A percentile compares a stretch with the other conserved stretches of the same genome.
These are phyloP conservation scores for Stegodyphus mimosarum DNA, from an alignment of 1,140 invertebrate species.

Conservation along the genomic window DNA sequence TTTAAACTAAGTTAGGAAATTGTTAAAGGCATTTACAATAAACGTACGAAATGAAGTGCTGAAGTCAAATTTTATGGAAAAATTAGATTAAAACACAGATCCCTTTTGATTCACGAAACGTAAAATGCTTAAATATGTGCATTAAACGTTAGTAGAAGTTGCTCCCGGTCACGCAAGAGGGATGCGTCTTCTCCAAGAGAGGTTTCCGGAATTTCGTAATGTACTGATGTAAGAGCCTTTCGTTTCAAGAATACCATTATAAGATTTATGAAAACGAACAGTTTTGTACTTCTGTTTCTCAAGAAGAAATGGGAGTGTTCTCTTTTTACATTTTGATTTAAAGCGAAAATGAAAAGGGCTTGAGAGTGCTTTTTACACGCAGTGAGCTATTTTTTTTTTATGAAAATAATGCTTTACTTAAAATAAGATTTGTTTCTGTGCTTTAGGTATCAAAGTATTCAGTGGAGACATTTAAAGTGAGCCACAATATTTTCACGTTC, in stretches of 20 bases:
- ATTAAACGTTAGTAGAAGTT: slow-evolving; percentile 22
- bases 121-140: slow-evolving; percentile 2
- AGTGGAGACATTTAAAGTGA: slow-evolving; percentile 22
- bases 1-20: no score
- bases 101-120: not conserved
- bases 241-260: slow-evolving; percentile 34
- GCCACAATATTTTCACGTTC: slow-evolving; percentile 5
- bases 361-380: slow-evolving; percentile 26
- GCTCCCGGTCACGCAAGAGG: slow-evolving; percentile 8
- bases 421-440: slow-evolving; percentile 41
- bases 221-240: slow-evolving; percentile 6
- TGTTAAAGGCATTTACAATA: no score
- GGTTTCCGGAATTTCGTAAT: slow-evolving; percentile 19
- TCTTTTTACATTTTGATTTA: slow-evolving; percentile 35
- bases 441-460: slow-evolving; percentile 20
- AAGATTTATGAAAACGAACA: slow-evolving; percentile 23
- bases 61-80: slow-evolving; percentile 1
- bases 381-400: not conserved
- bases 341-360: slow-evolving; percentile 42
- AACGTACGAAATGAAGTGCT: not conserved
- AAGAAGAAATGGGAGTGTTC: slow-evolving; percentile 21
- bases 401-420: slow-evolving; percentile 32
- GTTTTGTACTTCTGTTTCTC: not conserved
- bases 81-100: slow-evolving; percentile 3
- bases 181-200: not conserved